Conservation (phyloP, 2,113 vertebrate genomes). For the Mirounga angustirostris region DNA sequence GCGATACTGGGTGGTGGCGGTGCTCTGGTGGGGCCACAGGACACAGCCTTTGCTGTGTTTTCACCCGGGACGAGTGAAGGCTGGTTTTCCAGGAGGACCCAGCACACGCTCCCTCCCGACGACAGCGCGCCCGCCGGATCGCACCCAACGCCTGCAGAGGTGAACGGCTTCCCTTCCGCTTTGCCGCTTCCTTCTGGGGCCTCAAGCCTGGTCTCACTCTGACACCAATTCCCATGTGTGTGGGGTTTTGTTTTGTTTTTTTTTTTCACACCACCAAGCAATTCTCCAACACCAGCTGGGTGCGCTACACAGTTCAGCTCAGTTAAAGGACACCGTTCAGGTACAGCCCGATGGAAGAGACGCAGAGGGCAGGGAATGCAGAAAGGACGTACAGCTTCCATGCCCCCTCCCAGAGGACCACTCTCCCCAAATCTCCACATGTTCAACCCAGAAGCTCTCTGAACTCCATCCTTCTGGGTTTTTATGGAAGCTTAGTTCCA, state of each 20-base stretch:
- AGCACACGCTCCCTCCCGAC: rapidly evolving
- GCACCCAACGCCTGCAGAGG: rapidly evolving
- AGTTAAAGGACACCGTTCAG: rapidly evolving
- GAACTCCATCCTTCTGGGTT: rapidly evolving
- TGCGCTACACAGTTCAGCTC: background rate
- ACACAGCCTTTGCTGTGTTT: rapidly evolving
- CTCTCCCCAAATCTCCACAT: rapidly evolving
- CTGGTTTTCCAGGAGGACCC: rapidly evolving
- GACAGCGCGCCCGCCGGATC: rapidly evolving
- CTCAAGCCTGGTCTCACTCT: background rate
- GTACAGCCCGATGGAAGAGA: background rate
- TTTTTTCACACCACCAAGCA: rapidly evolving
- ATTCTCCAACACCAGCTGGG: background rate
- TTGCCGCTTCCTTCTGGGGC: rapidly evolving
- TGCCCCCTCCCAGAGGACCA: rapidly evolving
- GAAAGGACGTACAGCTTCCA: background rate
- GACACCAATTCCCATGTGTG: rapidly evolving
- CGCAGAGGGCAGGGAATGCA: rapidly evolving
- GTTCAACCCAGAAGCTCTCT: background rate
- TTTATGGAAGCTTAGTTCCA: rapidly evolving
- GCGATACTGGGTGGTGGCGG: rapidly evolving
- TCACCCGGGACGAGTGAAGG: background rate
- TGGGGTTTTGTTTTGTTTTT: no score
- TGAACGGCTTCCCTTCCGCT: rapidly evolving
- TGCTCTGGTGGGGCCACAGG: rapidly evolving